These are phyloP conservation scores for Molossus alvarezi DNA, from an alignment of 2,797 vertebrate genomes.

Conservation along the genomic window DNA sequence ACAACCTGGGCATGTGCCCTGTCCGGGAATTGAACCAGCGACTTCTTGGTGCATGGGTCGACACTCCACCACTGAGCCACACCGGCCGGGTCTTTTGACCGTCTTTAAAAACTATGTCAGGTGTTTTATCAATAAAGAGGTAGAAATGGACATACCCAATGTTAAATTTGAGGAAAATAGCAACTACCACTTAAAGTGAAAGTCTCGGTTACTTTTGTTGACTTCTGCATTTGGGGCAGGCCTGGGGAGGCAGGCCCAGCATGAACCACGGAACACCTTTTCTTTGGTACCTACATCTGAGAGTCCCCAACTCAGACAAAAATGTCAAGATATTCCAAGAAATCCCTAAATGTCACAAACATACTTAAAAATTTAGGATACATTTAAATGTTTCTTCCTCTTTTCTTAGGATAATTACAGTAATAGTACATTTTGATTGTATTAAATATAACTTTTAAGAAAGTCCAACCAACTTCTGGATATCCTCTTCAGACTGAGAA, in stretches of 20 bases:
- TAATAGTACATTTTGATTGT: not conserved
- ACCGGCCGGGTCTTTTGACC: too few relatives aligned
- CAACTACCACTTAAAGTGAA: not conserved
- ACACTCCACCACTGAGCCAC: too few relatives aligned
- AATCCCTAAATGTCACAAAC: not conserved
- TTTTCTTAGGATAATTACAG: not conserved
- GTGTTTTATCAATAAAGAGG: not conserved
- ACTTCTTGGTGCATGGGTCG: too few relatives aligned
- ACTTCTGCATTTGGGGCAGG: not conserved
- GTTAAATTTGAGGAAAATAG: not conserved
- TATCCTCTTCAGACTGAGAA: not conserved
- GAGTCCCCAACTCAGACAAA: not conserved
- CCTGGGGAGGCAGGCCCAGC: not conserved
- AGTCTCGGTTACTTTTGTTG: not conserved
- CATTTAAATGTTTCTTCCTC: not conserved
- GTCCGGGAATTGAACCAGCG: too few relatives aligned
- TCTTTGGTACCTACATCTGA: not conserved
- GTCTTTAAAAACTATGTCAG: not conserved
- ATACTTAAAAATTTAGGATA: slow-evolving; percentile 13
- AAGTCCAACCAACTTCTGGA: not conserved
- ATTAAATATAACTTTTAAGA: not conserved
- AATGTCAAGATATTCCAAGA: not conserved
- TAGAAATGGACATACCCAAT: not conserved
- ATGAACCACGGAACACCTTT: not conserved
- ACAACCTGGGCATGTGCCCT: too few relatives aligned